These are phyloP conservation scores for Chloroclystis v-ata DNA, from an alignment of 2,888 invertebrate species.

Conservation along the genomic window DNA sequence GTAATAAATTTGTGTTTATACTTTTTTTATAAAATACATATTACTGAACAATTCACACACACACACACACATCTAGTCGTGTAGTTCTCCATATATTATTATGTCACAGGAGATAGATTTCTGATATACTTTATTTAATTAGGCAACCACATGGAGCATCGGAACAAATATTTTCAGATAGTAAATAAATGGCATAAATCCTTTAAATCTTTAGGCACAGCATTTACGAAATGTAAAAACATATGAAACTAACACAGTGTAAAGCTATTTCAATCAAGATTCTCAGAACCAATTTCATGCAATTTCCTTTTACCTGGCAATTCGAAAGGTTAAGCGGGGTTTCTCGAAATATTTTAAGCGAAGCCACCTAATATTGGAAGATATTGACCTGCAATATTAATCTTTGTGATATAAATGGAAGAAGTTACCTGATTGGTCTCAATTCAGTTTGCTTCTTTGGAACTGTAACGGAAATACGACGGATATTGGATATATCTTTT, in stretches of 20 bases:
- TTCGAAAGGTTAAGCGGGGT: not conserved
- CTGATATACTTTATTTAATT: too few relatives aligned
- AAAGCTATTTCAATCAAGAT: slow-evolving; percentile 23
- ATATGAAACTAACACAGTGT: not conserved
- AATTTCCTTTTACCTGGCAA: slow-evolving; percentile 1
- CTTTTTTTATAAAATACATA: too few relatives aligned
- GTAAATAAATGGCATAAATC: too few relatives aligned
- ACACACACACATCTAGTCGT: too few relatives aligned
- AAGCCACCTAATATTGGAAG: not conserved
- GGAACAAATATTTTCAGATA: too few relatives aligned
- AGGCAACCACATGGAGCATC: too few relatives aligned
- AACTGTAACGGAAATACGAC: slow-evolving; percentile 28
- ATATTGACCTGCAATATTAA: slow-evolving; percentile 24
- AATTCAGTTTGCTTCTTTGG: slow-evolving; percentile 23
- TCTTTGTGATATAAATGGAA: slow-evolving; percentile 23
- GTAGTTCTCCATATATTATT: too few relatives aligned
- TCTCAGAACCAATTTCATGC: slow-evolving; percentile 24
- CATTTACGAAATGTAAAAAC: too few relatives aligned
- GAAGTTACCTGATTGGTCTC: slow-evolving; percentile 32
- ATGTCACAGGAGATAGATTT: too few relatives aligned
- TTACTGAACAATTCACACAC: too few relatives aligned
- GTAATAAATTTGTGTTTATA: not conserved
- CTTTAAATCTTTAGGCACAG: too few relatives aligned
- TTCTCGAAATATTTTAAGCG: not conserved
- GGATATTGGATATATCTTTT: slow-evolving; percentile 16